Evolutionary conservation across 2,797 vertebrate genomes (phyloP).

Genomic region (Brachyrhaphis roseni): DNA sequence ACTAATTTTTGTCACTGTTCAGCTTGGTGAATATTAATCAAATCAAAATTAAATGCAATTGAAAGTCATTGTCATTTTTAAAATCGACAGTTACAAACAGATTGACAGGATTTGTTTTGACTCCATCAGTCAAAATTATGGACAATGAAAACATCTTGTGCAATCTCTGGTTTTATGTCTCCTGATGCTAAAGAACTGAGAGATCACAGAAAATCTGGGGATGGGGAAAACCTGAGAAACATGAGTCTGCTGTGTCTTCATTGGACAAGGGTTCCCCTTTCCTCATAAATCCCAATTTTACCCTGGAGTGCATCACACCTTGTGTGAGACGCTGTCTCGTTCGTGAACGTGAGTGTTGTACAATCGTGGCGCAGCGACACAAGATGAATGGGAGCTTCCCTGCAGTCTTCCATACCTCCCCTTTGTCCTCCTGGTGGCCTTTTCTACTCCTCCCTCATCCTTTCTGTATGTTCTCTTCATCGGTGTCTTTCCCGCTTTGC

Average conservation of each 20-base stretch:
- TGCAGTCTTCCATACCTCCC: constrained; percentile 47
- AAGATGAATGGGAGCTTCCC: constrained; percentile 71
- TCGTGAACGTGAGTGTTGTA: constrained; percentile 48
- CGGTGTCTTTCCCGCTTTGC: constrained; percentile 17
- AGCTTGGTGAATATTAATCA: background rate
- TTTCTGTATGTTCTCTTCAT: constrained; percentile 37
- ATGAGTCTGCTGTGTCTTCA: background rate
- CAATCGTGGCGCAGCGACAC: constrained; percentile 51
- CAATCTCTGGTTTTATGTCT: background rate
- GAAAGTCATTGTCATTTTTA: background rate
- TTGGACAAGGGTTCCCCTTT: too few species aligned
- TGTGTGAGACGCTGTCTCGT: constrained; percentile 31
- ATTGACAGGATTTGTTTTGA: background rate
- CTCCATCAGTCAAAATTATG: background rate
- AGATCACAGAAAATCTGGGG: background rate
- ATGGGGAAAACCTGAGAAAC: background rate
- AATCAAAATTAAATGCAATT: background rate
- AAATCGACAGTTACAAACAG: background rate
- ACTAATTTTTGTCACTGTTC: background rate
- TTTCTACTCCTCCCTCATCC: constrained; percentile 24
- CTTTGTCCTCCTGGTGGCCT: constrained; percentile 70
- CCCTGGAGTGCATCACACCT: background rate
- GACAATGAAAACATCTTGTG: background rate
- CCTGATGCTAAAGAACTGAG: background rate
- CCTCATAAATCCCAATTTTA: background rate